Base-by-base conservation (phyloP, 2,113 vertebrate genomes). In the Rhombomys opimus region DNA sequence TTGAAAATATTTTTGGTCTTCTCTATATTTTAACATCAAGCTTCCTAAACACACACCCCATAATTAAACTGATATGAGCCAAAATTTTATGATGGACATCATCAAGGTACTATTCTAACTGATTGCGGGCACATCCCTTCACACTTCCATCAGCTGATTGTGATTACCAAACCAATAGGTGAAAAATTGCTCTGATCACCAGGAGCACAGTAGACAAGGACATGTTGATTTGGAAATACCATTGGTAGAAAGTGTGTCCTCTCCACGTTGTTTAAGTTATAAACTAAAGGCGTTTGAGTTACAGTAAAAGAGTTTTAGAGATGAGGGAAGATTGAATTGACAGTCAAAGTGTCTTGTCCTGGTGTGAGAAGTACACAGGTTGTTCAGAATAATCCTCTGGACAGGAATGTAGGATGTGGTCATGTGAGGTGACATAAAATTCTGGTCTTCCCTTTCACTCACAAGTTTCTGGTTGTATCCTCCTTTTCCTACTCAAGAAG, bases 41-140 rank as follows among this genome's bases (percentile, higher is more conserved):
- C 8, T n/a, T 78, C 23, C 27, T 20, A 95, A 75, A 59, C 0
- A 68, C 20, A 73, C 30, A 2, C 2, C 30, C 82, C 59, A 14
- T 70, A 32, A 90, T 27, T 77, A 94, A 89, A 46, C 30, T 92
- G 41, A 84, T 12, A 59, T 35, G 7, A 87, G 35, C 14, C 12
- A 57, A 84, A 73, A 32, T 91, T 77, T 93, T 18, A 70, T 3
- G 65, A 18, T 75, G 84, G 12, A 38, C 63, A 96, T 78, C 27
- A 87, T 91, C 70, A 94, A 86, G 38, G 25, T 81, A 85, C 89
- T n/a, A 96, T 94, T 90, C 25, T 14, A 59, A 77, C 52, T 84
- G 68, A 95, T 68, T 67, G 54, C 14, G 93, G 89, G 89, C 73
- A 93, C 27, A 80, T 57, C 59, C 67, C 22, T 88, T 81, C 30